Evolutionary conservation across 2,113 vertebrate species (phyloP).

Genomic region (Callionymus lyra): DNA sequence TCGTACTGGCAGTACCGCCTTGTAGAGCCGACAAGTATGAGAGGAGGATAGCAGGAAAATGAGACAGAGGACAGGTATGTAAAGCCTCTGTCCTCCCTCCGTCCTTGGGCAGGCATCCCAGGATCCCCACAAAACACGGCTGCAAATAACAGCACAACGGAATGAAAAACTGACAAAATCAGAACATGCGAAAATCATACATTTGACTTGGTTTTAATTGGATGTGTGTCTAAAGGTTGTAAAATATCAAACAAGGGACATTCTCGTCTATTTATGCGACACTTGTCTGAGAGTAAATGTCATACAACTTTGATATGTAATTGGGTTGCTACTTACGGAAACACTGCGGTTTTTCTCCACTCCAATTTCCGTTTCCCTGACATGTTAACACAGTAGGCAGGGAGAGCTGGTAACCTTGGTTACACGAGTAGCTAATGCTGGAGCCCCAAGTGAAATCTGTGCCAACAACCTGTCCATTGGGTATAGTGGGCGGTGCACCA

Average conservation of each 20-base stretch:
- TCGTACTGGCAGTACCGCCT: constrained; percentile 91
- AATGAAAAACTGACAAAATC: no score
- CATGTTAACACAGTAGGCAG: constrained; percentile 88
- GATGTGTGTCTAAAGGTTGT: not conserved
- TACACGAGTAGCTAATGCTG: constrained; percentile 84
- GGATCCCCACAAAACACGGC: constrained; percentile 97
- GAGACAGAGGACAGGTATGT: constrained; percentile 89
- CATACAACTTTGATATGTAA: constrained; percentile 1
- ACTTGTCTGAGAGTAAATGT: not conserved
- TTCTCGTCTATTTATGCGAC: not conserved
- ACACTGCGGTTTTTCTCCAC: constrained; percentile 89
- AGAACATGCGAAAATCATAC: no score
- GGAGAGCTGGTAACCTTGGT: constrained; percentile 95
- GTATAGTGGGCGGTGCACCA: constrained; percentile 73
- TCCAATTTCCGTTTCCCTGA: constrained; percentile 88
- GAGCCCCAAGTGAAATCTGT: constrained; percentile 89
- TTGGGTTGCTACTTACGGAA: constrained; percentile 78
- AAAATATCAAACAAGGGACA: constrained; percentile 4
- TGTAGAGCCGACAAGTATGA: constrained; percentile 85
- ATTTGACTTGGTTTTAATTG: constrained; percentile 3
- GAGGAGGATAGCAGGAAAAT: constrained; percentile 81
- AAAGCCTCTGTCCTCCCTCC: constrained; percentile 87
- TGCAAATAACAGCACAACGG: constrained; percentile 37
- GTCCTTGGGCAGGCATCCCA: constrained; percentile 78
- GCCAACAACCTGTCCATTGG: constrained; percentile 87